Evolutionary conservation across 2,797 vertebrate genomes (phyloP).

Genomic region (Anas capensis): DNA sequence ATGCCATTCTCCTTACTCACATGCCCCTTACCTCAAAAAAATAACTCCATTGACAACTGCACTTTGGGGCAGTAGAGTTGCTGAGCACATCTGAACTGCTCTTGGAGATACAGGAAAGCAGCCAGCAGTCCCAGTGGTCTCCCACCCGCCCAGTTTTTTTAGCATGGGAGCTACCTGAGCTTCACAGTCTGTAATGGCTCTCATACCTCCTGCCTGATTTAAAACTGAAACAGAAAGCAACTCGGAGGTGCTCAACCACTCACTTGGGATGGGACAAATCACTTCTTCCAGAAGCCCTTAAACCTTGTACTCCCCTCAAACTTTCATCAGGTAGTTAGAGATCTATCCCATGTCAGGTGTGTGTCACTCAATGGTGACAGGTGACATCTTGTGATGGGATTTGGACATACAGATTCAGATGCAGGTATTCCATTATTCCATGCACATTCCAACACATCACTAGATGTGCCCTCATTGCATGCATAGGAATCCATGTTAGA

Average conservation of each 20-base stretch:
- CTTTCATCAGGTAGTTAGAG: background rate
- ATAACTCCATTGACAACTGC: background rate
- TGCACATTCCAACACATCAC: background rate
- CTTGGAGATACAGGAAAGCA: background rate
- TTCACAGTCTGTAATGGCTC: background rate
- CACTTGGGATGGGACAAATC: background rate
- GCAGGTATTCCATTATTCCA: background rate
- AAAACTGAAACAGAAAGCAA: background rate
- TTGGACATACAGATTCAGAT: background rate
- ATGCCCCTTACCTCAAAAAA: background rate
- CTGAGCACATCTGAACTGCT: background rate
- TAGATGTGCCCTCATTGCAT: background rate
- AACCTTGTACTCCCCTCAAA: background rate
- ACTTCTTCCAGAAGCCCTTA: background rate
- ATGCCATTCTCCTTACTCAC: background rate
- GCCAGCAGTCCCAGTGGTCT: background rate
- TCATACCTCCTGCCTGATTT: background rate
- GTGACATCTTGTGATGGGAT: accelerated
- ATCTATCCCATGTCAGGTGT: background rate
- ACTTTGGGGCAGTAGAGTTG: background rate
- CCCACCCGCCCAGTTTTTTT: background rate
- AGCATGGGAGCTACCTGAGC: background rate
- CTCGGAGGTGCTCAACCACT: background rate
- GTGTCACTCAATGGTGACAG: background rate
- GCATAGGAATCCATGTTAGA: background rate